Base-by-base conservation (phyloP, 2,888 invertebrate species). In the Miltochrista miniata region DNA sequence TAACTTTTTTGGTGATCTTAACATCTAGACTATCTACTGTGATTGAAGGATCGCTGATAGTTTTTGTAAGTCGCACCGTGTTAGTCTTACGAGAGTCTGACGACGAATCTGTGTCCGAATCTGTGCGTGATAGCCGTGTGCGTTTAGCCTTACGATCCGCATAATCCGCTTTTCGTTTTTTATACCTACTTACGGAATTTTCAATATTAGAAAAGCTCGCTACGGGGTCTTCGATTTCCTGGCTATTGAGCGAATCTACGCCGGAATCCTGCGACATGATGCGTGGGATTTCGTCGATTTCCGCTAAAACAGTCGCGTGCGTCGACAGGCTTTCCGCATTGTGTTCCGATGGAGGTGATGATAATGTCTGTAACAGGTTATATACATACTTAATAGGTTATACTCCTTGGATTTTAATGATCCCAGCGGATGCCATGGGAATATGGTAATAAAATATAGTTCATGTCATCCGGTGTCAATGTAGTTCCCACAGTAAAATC, bases 321-420 rank as follows among this genome's bases (percentile, higher is more conserved):
- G n/a, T n/a, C 59, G 70, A 74, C 56, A 85, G 18, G 34, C 29
- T 54, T 34, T 59, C 57, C 11, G 48, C 74, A 56, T 87, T 88
- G 61, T 87, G 89, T 64, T 81, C 92, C 63, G 95, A 95, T 47
- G 94, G 90, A 45, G 95, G 95, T 30, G 95, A 95, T 85, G 94
- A 95, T 76, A 93, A 93, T 69, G 93, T 93, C 95, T 95, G 88
- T 15, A 66, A 67, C 8, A 3, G 33, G 14, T 15, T n/a, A n/a
- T n/a, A n/a, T n/a, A n/a, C n/a, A n/a, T n/a, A n/a, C n/a, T n/a
- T n/a, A n/a, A n/a, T n/a, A n/a, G n/a, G n/a, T n/a, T n/a, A n/a
- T n/a, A n/a, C n/a, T n/a, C n/a, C n/a, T n/a, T n/a, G n/a, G n/a
- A n/a, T n/a, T n/a, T n/a, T n/a, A n/a, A n/a, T n/a, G n/a, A n/a